These are phyloP conservation scores for Coelogynopora nodosa DNA, from an alignment of 2,888 invertebrate genomes.

Conservation along the genomic window DNA sequence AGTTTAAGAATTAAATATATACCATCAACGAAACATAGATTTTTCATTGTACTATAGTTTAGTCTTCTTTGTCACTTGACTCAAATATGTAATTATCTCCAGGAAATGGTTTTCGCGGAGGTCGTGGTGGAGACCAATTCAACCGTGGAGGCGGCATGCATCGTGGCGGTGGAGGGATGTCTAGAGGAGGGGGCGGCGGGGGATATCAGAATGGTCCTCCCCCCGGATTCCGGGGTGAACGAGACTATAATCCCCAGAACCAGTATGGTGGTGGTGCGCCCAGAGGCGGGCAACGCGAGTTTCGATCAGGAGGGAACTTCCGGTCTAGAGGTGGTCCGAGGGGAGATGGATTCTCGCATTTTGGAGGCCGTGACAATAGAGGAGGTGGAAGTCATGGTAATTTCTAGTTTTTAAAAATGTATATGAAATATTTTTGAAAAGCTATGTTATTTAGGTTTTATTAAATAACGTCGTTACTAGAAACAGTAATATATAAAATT, in stretches of 20 bases:
- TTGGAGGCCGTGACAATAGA: constrained; percentile 62
- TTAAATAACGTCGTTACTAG: too few species aligned
- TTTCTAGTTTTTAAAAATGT: too few species aligned
- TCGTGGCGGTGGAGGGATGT: constrained; percentile 1
- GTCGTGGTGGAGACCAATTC: background rate
- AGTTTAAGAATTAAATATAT: too few species aligned
- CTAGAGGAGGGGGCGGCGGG: background rate
- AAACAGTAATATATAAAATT: too few species aligned
- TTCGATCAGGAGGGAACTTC: background rate
- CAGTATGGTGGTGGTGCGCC: background rate
- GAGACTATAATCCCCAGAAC: background rate
- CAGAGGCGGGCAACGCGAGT: background rate
- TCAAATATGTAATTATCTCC: background rate
- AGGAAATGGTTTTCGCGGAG: constrained; percentile 1
- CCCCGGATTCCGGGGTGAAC: background rate
- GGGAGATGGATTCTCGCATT: background rate
- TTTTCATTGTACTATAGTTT: too few species aligned
- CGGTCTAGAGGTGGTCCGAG: background rate
- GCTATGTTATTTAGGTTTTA: too few species aligned
- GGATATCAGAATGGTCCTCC: background rate
- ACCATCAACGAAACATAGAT: too few species aligned
- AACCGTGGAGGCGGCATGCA: constrained; percentile 49
- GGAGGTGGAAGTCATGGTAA: constrained; percentile 61
- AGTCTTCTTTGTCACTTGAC: too few species aligned
- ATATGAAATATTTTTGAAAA: too few species aligned